phyloP scores from a whole-genome alignment of 2,797 vertebrate genomes.

The Sebastes trivittatus region DNA sequence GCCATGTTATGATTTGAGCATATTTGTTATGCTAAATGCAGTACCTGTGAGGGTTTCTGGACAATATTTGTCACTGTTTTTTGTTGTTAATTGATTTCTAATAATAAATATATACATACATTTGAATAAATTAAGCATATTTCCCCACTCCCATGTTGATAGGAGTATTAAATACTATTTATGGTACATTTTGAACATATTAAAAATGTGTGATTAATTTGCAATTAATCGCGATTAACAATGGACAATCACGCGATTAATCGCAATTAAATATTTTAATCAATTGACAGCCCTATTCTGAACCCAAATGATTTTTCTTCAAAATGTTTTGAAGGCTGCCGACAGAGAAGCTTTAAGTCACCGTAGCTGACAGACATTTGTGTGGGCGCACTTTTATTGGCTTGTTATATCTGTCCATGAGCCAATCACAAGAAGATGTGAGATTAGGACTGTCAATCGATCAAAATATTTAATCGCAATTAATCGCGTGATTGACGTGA shows the following conservation, averaged over 20 bases:
- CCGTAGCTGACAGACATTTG: too few relatives aligned
- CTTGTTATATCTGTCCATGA: slow-evolving; percentile 25
- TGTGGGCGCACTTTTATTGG: slow-evolving; percentile 15
- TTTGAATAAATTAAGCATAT: rapidly evolving
- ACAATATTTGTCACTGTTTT: rapidly evolving
- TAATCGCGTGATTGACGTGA: too few relatives aligned
- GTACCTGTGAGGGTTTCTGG: too few relatives aligned
- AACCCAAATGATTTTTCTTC: not conserved
- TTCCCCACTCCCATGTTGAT: too few relatives aligned
- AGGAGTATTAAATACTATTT: too few relatives aligned
- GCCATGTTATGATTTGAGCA: too few relatives aligned
- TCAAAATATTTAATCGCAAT: rapidly evolving
- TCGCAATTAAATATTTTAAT: too few relatives aligned
- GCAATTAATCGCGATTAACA: rapidly evolving
- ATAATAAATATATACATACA: too few relatives aligned
- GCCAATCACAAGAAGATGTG: slow-evolving; percentile 17
- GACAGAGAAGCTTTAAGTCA: slow-evolving; percentile 5
- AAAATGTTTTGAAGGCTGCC: not conserved
- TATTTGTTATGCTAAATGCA: too few relatives aligned
- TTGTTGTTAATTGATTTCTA: rapidly evolving
- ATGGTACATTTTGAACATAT: rapidly evolving
- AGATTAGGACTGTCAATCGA: not conserved
- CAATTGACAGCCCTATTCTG: too few relatives aligned
- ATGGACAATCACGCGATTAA: rapidly evolving
- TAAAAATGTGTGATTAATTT: too few relatives aligned